Base-by-base conservation (phyloP, 2,113 vertebrate species). In the Galemys pyrenaicus region DNA sequence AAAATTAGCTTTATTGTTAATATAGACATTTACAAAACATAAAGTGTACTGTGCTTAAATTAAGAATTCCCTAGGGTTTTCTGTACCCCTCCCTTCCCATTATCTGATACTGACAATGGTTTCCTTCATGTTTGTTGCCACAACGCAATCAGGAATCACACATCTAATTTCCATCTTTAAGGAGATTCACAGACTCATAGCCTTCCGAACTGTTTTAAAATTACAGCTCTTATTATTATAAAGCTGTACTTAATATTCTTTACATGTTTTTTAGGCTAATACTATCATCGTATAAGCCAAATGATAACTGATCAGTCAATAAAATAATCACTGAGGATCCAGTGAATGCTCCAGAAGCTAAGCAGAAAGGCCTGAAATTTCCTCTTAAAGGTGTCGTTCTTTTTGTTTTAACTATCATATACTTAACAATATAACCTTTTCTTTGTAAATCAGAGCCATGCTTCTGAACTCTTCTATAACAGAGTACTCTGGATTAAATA, bases 1-100 rank as follows among this genome's bases (percentile, higher is more conserved):
- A 46, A 90, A 80, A 49, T 67, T 30, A 79, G 91, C 32, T 96
- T 95, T 95, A 94, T 94, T 92, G 92, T 95, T 95, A 90, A 71
- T 51, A 83, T 1, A 81, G 60, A 87, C 41, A 65, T 85, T 87
- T 92, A 83, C 37, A 95, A 56, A 94, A 90, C 71, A 92, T 64
- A 82, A 91, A 95, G 78, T 91, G 19, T 44, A 26, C 20, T 75
- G 64, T 86, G 62, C 56, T 71, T 41, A 91, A 93, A 92, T 82
- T 46, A 92, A 46, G 54, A 39, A 80, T 83, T 91, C 89, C 13
- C 24, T 58, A 41, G 62, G 24, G 13, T 70, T 64, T 87, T 39
- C 60, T 71, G 28, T 37, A 88, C 44, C 1, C 5, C 54, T n/a
- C 26, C 4, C 62, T 87, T 91, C 44, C 17, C n/a, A 70, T 58